Evolutionary conservation across 64 coral and sea anemone species (phyloP).

Genomic region (Orbicella faveolata): DNA sequence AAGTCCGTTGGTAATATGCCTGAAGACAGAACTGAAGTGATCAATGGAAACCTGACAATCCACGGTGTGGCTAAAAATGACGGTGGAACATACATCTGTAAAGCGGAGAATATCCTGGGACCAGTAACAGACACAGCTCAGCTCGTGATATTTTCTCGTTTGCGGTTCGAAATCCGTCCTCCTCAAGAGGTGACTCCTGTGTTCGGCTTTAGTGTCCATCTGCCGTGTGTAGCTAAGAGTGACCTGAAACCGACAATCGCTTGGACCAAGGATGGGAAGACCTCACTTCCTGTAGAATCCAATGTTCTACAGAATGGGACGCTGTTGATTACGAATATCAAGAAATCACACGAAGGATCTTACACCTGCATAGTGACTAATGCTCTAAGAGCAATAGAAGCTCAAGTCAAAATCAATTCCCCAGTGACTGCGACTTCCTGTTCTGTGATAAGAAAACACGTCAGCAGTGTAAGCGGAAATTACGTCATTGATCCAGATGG

Average conservation of each 20-base stretch:
- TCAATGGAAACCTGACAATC: neutral
- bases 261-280: slow-evolving; percentile 11
- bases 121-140: neutral
- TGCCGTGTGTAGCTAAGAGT: slow-evolving; percentile 45
- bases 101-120: slow-evolving; percentile 43
- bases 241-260: slow-evolving; percentile 24
- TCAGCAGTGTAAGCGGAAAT: too few relatives aligned
- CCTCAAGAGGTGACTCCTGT: neutral
- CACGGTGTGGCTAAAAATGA: slow-evolving; percentile 4
- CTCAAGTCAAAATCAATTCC: too few relatives aligned
- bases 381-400: too few relatives aligned
- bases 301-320: too few relatives aligned
- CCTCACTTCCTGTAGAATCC: neutral
- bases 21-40: neutral
- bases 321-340: too few relatives aligned
- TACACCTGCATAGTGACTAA: too few relatives aligned
- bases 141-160: neutral
- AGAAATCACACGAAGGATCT: too few relatives aligned
- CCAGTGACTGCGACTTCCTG: too few relatives aligned
- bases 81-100: slow-evolving; percentile 33
- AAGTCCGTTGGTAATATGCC: neutral
- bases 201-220: neutral
- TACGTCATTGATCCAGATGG: too few relatives aligned
- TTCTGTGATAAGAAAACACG: too few relatives aligned
- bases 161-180: slow-evolving; percentile 22